Conservation (phyloP, 2,113 vertebrate genomes). For the Euleptes europaea region DNA sequence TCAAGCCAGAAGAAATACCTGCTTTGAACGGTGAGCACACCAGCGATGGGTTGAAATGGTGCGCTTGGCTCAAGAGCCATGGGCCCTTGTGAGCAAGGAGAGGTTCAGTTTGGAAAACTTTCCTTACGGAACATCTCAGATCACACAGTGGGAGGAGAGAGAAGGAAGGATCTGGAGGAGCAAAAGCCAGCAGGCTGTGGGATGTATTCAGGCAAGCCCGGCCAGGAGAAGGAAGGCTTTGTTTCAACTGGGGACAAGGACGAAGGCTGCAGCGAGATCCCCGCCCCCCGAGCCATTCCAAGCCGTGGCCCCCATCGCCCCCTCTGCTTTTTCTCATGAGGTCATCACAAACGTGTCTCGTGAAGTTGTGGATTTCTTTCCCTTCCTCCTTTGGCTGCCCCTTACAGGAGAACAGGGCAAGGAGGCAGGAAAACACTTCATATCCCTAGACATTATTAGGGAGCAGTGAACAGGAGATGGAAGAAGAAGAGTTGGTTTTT, state of each 20-base stretch:
- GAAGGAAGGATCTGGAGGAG: not conserved
- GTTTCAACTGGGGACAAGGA: not conserved
- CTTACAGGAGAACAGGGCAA: not conserved
- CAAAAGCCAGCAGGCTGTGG: not conserved
- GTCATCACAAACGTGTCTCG: slow-evolving; percentile 3
- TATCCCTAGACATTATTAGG: not conserved
- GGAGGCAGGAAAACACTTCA: not conserved
- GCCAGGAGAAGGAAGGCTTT: not conserved
- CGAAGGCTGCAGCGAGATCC: not conserved
- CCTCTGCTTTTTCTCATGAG: not conserved
- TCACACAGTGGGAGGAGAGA: not conserved
- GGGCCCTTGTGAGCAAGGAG: too few species aligned
- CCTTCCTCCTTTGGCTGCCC: not conserved
- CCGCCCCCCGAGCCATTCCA: not conserved
- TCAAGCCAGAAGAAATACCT: too few species aligned
- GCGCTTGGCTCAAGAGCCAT: too few species aligned
- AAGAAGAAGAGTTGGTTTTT: too few species aligned
- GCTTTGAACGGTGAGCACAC: too few species aligned
- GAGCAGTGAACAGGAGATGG: not conserved
- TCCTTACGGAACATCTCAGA: not conserved
- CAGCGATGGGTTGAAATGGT: too few species aligned
- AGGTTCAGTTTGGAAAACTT: too few species aligned
- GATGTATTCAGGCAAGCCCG: not conserved
- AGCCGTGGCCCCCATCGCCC: not conserved
- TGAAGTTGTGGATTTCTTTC: not conserved